A percentile compares a stretch with the other conserved stretches of the same genome.
Evolutionary conservation across 2,888 invertebrate species (phyloP).

Genomic region (Gibbula magus): DNA sequence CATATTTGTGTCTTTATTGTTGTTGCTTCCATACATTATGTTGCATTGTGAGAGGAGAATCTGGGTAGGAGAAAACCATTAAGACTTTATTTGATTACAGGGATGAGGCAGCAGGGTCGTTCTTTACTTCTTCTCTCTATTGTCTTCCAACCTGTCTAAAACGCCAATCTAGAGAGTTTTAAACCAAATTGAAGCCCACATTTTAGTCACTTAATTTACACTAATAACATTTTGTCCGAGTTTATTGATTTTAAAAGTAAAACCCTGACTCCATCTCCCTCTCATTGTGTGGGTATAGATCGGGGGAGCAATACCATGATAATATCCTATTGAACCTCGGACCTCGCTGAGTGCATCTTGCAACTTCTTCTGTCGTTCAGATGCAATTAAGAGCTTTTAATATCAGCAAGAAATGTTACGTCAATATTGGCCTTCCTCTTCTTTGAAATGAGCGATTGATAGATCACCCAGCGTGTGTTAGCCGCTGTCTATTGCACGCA

Average conservation of each 20-base stretch:
- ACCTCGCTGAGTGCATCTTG: background rate
- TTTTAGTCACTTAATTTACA: too few relatives aligned
- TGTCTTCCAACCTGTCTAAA: too few relatives aligned
- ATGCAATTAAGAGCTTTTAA: conserved; percentile 7
- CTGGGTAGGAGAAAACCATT: too few relatives aligned
- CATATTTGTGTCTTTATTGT: too few relatives aligned
- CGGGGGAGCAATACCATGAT: background rate
- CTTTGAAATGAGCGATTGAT: background rate
- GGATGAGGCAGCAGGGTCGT: too few relatives aligned
- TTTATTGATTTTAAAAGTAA: background rate
- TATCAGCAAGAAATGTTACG: background rate
- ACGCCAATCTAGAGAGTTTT: too few relatives aligned
- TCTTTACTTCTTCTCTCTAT: too few relatives aligned
- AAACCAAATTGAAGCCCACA: too few relatives aligned
- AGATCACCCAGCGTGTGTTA: background rate
- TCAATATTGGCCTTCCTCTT: background rate
- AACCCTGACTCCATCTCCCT: background rate
- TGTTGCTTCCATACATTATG: conserved; percentile 37
- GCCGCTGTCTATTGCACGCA: background rate
- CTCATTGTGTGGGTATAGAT: background rate
- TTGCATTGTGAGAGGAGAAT: conserved; percentile 24
- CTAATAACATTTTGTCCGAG: background rate
- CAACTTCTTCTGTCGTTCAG: background rate
- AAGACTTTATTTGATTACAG: too few relatives aligned
- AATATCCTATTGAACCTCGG: background rate